Conservation (phyloP, 23 tunicate species). For the Aplidium turbinatum region DNA sequence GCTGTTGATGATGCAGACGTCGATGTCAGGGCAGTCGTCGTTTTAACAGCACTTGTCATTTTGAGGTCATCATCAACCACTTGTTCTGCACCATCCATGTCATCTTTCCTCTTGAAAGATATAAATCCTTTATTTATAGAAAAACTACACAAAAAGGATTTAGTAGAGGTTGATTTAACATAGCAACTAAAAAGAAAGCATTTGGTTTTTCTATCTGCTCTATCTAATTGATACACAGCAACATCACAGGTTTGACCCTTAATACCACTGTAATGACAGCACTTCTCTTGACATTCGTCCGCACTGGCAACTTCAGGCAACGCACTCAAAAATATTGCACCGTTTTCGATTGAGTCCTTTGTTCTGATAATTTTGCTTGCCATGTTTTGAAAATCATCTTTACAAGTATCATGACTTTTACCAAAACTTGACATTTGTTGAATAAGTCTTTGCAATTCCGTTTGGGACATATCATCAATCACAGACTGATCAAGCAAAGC, state of each 20-base stretch:
- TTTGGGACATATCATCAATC: too few species aligned
- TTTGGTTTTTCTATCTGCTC: slow-evolving; percentile 27
- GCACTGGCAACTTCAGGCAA: slow-evolving; percentile 14
- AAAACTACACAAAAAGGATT: slow-evolving; percentile 36
- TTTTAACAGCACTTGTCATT: too few species aligned
- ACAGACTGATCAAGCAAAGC: too few species aligned
- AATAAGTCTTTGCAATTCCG: too few species aligned
- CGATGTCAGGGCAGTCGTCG: too few species aligned
- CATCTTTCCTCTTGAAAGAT: slow-evolving; percentile 29
- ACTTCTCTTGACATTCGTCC: slow-evolving; percentile 33
- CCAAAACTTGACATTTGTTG: too few species aligned
- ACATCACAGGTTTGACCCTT: slow-evolving; percentile 39
- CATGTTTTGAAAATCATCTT: not conserved
- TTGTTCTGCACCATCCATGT: too few species aligned
- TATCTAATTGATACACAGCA: slow-evolving; percentile 44
- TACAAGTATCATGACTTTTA: too few species aligned
- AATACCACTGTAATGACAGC: slow-evolving; percentile 31
- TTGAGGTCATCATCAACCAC: too few species aligned
- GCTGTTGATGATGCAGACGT: too few species aligned
- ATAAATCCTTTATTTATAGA: slow-evolving; percentile 41
- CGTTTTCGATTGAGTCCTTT: slow-evolving; percentile 62
- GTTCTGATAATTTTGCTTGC: slow-evolving; percentile 51
- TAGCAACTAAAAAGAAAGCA: slow-evolving; percentile 72
- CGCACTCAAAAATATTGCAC: slow-evolving; percentile 67
- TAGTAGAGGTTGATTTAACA: slow-evolving; percentile 11